Percentiles rank a stretch among this genome's conserved stretches.
Conservation (phyloP, 2,113 vertebrate genomes). For the Phrynosoma platyrhinos region DNA sequence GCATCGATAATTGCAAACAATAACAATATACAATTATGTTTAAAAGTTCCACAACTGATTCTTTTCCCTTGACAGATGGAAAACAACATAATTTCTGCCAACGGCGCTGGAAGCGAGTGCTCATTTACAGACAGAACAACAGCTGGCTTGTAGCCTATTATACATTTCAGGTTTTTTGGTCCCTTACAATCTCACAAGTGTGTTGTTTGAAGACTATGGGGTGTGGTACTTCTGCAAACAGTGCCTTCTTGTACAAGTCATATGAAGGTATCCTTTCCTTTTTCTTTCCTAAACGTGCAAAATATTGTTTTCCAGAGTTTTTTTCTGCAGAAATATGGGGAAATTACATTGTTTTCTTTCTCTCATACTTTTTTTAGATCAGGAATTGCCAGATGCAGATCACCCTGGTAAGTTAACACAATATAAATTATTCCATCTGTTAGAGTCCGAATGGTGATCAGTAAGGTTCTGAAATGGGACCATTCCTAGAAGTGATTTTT, state of each 20-base stretch:
- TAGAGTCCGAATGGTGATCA: no score
- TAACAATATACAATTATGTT: neutral
- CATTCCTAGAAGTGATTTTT: neutral
- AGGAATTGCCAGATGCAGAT: constrained; percentile 36
- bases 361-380: neutral
- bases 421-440: constrained; percentile 4
- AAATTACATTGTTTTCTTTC: neutral
- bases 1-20: no score
- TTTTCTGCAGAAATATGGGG: neutral
- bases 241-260: constrained; percentile 70
- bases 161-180: neutral
- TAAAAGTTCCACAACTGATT: neutral
- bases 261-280: constrained; percentile 69
- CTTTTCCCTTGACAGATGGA: neutral
- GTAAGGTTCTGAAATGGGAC: no score
- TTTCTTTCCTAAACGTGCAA: neutral
- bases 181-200: neutral
- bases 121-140: neutral
- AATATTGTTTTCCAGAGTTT: neutral
- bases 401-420: constrained; percentile 28
- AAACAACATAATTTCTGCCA: neutral
- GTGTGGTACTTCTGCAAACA: constrained; percentile 64
- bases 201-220: constrained; percentile 64
- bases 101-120: neutral
- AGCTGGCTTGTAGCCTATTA: neutral